phyloP scores from a whole-genome alignment of 2,888 invertebrate species.

The Cinara cedri region DNA sequence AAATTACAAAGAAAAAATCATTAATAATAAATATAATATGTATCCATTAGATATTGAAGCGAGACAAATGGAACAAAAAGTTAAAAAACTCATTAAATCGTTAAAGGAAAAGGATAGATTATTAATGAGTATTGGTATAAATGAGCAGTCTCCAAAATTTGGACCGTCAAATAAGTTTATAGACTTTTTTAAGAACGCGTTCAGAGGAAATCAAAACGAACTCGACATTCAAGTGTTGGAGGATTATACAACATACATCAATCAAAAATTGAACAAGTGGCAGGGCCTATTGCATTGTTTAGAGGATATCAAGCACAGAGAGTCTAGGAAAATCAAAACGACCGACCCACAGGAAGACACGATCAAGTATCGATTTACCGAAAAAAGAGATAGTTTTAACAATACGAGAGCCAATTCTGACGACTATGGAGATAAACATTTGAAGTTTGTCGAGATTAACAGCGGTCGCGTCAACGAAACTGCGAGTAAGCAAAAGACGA shows the following conservation, averaged over 20 bases:
- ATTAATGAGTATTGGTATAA: not conserved
- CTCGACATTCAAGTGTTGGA: conserved; percentile 11
- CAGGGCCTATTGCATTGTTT: conserved; percentile 11
- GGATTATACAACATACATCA: not conserved
- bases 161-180: conserved; percentile 28
- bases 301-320: conserved; percentile 15
- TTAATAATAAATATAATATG: not conserved
- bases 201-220: conserved; percentile 14
- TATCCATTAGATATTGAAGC: not conserved
- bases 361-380: conserved; percentile 10
- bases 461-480: not conserved
- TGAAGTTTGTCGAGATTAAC: not conserved
- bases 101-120: conserved; percentile 10
- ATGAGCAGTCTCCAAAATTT: not conserved
- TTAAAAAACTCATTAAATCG: conserved; percentile 35
- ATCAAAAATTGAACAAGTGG: conserved; percentile 20
- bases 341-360: not conserved
- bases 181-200: conserved; percentile 30
- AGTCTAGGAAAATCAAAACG: not conserved
- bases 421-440: not conserved
- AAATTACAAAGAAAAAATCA: not conserved
- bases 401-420: not conserved
- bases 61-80: conserved; percentile 21
- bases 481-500: not conserved
- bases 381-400: not conserved